Evolutionary conservation across 92 coral and sea anemone species (phyloP).

Genomic region (Metridium senile): DNA sequence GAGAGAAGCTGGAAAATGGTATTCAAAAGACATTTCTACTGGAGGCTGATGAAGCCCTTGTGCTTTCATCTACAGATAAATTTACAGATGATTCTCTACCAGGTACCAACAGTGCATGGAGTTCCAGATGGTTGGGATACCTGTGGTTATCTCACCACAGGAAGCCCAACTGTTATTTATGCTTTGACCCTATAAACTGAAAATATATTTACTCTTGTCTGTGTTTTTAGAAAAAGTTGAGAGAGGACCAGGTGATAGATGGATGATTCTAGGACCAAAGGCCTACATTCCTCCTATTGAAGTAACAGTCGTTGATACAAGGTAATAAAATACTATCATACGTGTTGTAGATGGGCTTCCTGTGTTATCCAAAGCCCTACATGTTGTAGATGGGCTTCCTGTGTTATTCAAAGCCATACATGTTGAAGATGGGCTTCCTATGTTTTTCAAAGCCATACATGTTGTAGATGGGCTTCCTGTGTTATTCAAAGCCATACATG

Average conservation of each 20-base stretch:
- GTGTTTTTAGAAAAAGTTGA: conserved; percentile 56
- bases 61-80: conserved; percentile 76
- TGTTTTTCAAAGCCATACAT: no score
- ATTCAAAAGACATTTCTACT: conserved; percentile 82
- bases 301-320: conserved; percentile 73
- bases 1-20: conserved; percentile 84
- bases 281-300: conserved; percentile 92
- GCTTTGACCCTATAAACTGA: no score
- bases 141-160: not conserved
- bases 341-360: not conserved
- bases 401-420: no score
- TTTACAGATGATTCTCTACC: conserved; percentile 66
- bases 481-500: no score
- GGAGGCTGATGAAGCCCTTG: conserved; percentile 88
- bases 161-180: not conserved
- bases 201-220: not conserved
- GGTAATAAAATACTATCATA: conserved; percentile 40
- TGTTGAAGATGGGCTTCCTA: no score
- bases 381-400: no score
- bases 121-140: not conserved
- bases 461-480: no score
- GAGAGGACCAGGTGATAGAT: conserved; percentile 91
- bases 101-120: conserved; percentile 34
- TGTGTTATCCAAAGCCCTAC: not conserved
- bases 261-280: conserved; percentile 96